Percentiles rank a stretch among this genome's conserved stretches.
phyloP scores from a whole-genome alignment of 2,888 invertebrate species.

The Electrophaes corylata region DNA sequence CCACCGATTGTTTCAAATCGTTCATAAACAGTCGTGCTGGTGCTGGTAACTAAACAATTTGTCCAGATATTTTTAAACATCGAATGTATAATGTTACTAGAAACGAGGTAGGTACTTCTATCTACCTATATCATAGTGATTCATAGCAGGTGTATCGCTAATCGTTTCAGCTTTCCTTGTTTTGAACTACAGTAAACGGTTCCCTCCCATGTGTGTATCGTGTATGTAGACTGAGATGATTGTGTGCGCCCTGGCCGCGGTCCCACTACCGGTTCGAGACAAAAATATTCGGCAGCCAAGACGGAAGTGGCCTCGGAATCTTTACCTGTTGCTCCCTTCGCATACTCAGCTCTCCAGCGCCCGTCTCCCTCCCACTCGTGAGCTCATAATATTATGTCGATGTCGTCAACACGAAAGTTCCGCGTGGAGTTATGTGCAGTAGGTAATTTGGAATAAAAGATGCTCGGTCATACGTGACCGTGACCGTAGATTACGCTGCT shows the following conservation, averaged over 20 bases:
- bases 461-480: slow-evolving; percentile 75
- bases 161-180: slow-evolving; percentile 41
- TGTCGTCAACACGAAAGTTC: slow-evolving; percentile 49
- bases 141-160: slow-evolving; percentile 38
- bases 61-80: slow-evolving; percentile 9
- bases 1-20: slow-evolving; percentile 3
- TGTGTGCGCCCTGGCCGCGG: slow-evolving; percentile 76
- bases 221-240: slow-evolving; percentile 58
- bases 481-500: slow-evolving; percentile 73
- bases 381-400: slow-evolving; percentile 55
- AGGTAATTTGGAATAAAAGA: slow-evolving; percentile 76
- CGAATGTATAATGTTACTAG: slow-evolving; percentile 3
- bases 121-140: slow-evolving; percentile 21
- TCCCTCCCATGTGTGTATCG: slow-evolving; percentile 46
- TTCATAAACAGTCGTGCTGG: slow-evolving; percentile 1
- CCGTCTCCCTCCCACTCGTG: slow-evolving; percentile 66
- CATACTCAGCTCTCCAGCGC: slow-evolving; percentile 67
- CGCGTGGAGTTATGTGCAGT: slow-evolving; percentile 72
- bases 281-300: slow-evolving; percentile 85
- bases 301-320: slow-evolving; percentile 85
- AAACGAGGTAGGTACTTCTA: no score
- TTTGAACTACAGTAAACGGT: slow-evolving; percentile 44
- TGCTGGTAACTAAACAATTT: not conserved
- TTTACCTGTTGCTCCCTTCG: slow-evolving; percentile 84
- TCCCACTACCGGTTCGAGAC: slow-evolving; percentile 84